Evolutionary conservation across 2,797 vertebrate species (phyloP), one percentile per base, ranked within the genome.

Genomic region (Denticeps clupeoides): DNA sequence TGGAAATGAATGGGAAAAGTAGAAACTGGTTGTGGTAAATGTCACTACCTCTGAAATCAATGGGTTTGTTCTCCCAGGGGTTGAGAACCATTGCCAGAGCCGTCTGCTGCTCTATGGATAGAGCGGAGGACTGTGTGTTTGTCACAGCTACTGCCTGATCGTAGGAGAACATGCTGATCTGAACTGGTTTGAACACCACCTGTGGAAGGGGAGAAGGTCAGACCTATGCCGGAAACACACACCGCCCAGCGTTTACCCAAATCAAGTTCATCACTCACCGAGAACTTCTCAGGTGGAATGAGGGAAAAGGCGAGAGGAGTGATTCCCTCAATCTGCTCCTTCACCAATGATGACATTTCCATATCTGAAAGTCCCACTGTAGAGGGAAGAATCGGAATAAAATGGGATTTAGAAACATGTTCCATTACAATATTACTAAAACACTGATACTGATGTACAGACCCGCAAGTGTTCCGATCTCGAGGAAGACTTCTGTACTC

Each of bases 361-460:
- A 86, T 73, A 62, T 87, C 85, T 47, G 75, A 67, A 37, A 87
- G 65, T 32, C 82, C 84, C 53, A 77, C 85, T 87, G 63, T 13
- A 54, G 29, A 50, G 19, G 46, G 8, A 2, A 58, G 23, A 37
- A 11, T 28, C 7, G 5, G 7, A 47, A 31, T 51, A 18, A 41
- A 41, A 18, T 5, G n/a, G 10, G 2, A 33, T 12, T 7, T 13
- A 16, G 19, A 7, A 8, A 12, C 11, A 51, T 4, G 13, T 5
- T 5, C 6, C 6, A 26, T 3, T 6, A 26, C 25, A 8, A 9
- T 3, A 26, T 26, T 26, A 9, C 26, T 26, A 2, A 26, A 26
- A 9, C 19, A 29, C 13, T 29, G 43, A 21, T 10, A 9, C 18
- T 16, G 27, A 18, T 31, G 18, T 25, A 16, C 12, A 5, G 28